Percentiles rank a stretch among this genome's conserved stretches.
Evolutionary conservation across 2,113 vertebrate genomes (phyloP).

Genomic region (Plecotus auritus): DNA sequence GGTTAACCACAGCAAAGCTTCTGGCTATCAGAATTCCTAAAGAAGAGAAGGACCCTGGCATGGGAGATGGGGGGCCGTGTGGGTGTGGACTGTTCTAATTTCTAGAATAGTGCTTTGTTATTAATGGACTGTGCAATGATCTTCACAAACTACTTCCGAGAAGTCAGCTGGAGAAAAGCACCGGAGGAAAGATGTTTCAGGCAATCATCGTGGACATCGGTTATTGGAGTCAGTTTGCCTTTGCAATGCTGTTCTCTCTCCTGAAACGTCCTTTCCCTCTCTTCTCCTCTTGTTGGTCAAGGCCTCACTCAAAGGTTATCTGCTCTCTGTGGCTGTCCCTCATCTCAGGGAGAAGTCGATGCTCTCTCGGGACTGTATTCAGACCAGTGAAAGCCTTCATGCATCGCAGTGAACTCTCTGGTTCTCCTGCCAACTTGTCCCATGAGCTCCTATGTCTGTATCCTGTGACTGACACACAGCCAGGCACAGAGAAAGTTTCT

Average conservation of each 20-base stretch:
- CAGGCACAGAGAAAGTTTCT: neutral
- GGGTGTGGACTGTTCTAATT: neutral
- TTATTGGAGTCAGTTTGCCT: neutral
- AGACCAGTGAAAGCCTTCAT: neutral
- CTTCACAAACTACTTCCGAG: neutral
- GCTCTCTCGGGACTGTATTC: neutral
- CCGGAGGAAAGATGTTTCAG: neutral
- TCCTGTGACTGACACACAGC: neutral
- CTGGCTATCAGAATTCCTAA: neutral
- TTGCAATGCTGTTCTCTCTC: neutral
- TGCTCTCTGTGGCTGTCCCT: neutral
- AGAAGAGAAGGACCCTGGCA: neutral
- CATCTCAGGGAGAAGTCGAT: neutral
- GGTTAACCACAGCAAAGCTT: neutral
- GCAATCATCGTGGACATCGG: fast-evolving
- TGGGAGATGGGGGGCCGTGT: neutral
- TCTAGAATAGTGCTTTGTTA: neutral
- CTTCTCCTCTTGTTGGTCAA: neutral
- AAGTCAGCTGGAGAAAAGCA: neutral
- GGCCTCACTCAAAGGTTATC: neutral
- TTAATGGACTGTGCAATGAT: neutral
- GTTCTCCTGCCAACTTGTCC: neutral
- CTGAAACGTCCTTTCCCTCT: neutral
- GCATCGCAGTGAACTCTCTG: neutral
- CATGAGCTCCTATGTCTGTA: neutral